Percentiles rank a stretch among this genome's conserved stretches.
Conservation (phyloP, 2,113 vertebrate species). For the Colaptes auratus region DNA sequence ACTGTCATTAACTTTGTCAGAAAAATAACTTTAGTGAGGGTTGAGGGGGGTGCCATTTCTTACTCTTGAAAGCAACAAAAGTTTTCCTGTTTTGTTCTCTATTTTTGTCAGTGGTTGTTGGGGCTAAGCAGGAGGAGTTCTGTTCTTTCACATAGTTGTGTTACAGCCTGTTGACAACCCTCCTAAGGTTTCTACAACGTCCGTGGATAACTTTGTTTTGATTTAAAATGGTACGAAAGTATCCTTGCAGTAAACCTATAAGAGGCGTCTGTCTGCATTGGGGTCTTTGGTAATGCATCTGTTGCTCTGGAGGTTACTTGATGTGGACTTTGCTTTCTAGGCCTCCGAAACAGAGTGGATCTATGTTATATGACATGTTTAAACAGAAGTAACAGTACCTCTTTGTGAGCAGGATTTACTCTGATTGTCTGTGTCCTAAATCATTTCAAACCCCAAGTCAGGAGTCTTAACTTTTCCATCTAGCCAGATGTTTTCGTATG, state of each 20-base stretch:
- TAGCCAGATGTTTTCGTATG: background rate
- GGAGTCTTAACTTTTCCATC: background rate
- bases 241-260: background rate
- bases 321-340: background rate
- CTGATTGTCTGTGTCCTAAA: background rate
- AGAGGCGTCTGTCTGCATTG: background rate
- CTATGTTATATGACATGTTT: background rate
- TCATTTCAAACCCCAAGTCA: background rate
- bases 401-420: background rate
- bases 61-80: background rate
- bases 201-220: background rate
- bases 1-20: background rate
- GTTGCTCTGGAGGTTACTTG: background rate
- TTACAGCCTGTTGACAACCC: rapidly evolving
- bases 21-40: background rate
- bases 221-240: background rate
- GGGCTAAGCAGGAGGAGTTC: background rate
- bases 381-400: background rate
- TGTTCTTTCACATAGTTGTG: background rate
- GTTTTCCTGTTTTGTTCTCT: background rate
- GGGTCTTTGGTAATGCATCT: background rate
- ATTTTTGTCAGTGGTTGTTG: background rate
- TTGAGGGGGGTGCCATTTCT: background rate
- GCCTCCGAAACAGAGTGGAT: background rate
- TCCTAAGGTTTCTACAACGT: rapidly evolving